These are phyloP conservation scores for Vulpes ferrilata DNA, from an alignment of 2,113 vertebrate species.

Conservation along the genomic window DNA sequence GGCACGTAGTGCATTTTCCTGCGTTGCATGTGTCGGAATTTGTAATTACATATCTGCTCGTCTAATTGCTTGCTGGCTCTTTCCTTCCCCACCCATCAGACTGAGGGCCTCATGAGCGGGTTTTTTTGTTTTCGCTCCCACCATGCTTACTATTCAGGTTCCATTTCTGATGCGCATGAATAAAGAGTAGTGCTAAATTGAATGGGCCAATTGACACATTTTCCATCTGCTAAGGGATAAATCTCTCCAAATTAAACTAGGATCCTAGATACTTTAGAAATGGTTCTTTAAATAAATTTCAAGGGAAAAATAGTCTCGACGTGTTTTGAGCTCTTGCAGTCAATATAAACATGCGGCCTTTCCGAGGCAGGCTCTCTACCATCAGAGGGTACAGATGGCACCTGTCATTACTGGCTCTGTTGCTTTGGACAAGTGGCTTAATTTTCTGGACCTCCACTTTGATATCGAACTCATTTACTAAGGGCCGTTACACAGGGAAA, in stretches of 20 bases:
- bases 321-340: not conserved
- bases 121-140: not conserved
- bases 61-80: slow-evolving; percentile 25
- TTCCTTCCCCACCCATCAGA: not conserved
- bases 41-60: slow-evolving; percentile 62
- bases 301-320: not conserved
- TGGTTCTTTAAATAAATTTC: slow-evolving; percentile 40
- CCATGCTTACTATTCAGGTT: not conserved
- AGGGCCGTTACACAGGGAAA: not conserved
- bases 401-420: not conserved
- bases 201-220: slow-evolving; percentile 63
- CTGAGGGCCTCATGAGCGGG: rapidly evolving
- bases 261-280: slow-evolving; percentile 43
- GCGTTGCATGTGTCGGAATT: not conserved
- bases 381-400: not conserved
- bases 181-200: slow-evolving; percentile 46
- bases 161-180: slow-evolving; percentile 19
- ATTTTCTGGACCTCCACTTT: not conserved
- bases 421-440: not conserved
- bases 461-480: not conserved
- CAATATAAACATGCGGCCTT: not conserved
- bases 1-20: not conserved
- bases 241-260: slow-evolving; percentile 58
- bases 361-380: not conserved
- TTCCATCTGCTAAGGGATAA: slow-evolving; percentile 57